These are phyloP conservation scores for Dryoscopus gambensis DNA, from an alignment of 2,113 vertebrate genomes.

Conservation along the genomic window DNA sequence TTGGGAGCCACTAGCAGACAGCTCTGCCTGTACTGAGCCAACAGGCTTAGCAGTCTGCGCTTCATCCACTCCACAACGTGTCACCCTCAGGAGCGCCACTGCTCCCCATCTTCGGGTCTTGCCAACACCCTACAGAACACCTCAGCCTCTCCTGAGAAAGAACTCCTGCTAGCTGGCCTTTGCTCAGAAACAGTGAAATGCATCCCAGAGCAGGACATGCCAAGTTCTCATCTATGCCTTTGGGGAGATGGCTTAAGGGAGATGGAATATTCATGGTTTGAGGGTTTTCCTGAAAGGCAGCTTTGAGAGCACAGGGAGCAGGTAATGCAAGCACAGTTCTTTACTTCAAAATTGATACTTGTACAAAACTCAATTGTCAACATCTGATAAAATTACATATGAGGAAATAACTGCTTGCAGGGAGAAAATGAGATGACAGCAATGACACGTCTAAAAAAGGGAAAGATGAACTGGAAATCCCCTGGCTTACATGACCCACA, in stretches of 20 bases:
- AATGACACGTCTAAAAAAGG: not conserved
- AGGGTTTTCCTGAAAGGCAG: not conserved
- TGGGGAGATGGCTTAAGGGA: not conserved
- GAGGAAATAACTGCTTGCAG: not conserved
- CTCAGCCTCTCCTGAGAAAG: not conserved
- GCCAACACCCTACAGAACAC: not conserved
- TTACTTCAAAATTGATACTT: not conserved
- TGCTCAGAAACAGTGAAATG: not conserved
- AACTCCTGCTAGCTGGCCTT: not conserved
- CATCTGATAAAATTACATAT: not conserved
- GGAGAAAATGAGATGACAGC: not conserved
- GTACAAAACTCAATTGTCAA: not conserved
- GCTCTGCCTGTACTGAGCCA: not conserved
- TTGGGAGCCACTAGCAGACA: not conserved
- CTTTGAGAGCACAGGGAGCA: not conserved
- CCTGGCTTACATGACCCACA: not conserved
- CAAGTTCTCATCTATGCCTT: not conserved
- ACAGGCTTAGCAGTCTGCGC: not conserved
- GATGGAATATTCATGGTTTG: accelerated
- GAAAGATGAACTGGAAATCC: not conserved
- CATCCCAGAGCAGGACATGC: not conserved
- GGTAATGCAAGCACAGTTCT: not conserved
- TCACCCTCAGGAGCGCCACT: not conserved
- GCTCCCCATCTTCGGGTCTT: not conserved
- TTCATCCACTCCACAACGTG: not conserved